Conservation (phyloP, 2,113 vertebrate genomes). For the Cebidichthys violaceus region DNA sequence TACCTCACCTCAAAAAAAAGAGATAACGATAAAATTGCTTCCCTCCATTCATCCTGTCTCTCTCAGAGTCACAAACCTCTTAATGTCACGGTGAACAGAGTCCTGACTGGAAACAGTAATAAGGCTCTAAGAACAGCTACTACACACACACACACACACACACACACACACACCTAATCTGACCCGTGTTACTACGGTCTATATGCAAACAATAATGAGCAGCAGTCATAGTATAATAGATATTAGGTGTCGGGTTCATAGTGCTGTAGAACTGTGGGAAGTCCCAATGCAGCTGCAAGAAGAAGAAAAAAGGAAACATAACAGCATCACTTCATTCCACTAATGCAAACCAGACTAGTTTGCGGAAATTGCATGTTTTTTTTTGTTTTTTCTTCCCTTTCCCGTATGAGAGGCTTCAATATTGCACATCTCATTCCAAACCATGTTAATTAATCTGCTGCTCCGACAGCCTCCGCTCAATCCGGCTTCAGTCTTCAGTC, state of each 20-base stretch:
- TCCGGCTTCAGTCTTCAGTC: not conserved
- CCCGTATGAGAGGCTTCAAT: not conserved
- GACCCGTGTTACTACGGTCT: not conserved
- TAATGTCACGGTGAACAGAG: not conserved
- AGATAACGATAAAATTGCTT: not conserved
- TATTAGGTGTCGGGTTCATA: conserved; percentile 16
- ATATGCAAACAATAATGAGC: not conserved
- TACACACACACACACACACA: conserved; percentile 5
- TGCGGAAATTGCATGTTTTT: not conserved
- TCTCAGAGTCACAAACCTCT: not conserved
- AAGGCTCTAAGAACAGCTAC: no score
- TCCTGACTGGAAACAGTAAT: conserved; percentile 8
- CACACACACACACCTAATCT: not conserved
- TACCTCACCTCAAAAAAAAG: not conserved
- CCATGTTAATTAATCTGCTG: not conserved
- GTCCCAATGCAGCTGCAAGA: not conserved
- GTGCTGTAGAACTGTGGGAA: not conserved
- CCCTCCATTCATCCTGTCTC: conserved; percentile 3
- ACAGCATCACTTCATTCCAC: not conserved
- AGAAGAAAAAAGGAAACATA: not conserved
- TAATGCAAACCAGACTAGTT: not conserved
- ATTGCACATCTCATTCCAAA: conserved; percentile 6
- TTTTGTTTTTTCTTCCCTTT: not conserved
- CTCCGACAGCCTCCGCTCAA: not conserved
- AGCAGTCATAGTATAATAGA: not conserved